phyloP scores from a whole-genome alignment of 2,888 invertebrate species.

The Acheta domesticus region DNA sequence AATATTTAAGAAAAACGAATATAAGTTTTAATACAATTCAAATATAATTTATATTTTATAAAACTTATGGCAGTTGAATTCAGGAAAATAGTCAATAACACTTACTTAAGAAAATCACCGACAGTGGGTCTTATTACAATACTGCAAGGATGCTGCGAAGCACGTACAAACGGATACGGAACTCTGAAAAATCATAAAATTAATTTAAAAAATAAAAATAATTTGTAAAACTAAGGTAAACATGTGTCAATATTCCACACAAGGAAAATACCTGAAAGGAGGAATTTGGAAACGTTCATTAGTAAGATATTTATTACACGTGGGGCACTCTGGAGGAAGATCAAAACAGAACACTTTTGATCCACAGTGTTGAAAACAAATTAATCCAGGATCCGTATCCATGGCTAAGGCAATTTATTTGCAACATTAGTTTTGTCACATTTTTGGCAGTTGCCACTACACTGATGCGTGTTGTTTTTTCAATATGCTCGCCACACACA shows the following conservation, averaged over 20 bases:
- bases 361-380: conserved; percentile 88
- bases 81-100: conserved; percentile 37
- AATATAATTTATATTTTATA: too few relatives aligned
- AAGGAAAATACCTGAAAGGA: conserved; percentile 63
- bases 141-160: conserved; percentile 73
- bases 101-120: conserved; percentile 84
- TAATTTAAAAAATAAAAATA: not conserved
- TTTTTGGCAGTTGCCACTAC: too few relatives aligned
- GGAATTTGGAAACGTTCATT: conserved; percentile 58
- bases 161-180: conserved; percentile 83
- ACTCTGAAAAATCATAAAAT: conserved; percentile 57
- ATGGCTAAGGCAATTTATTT: conserved; percentile 35
- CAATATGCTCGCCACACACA: too few relatives aligned
- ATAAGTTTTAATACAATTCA: too few relatives aligned
- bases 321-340: conserved; percentile 74
- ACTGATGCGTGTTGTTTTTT: too few relatives aligned
- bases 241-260: not conserved
- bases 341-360: conserved; percentile 77
- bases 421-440: not conserved
- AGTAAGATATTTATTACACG: conserved; percentile 65
- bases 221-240: not conserved
- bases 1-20: too few relatives aligned
- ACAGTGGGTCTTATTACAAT: conserved; percentile 83
- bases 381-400: conserved; percentile 69
- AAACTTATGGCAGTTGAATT: too few relatives aligned